Evolutionary conservation across 2,797 vertebrate species (phyloP), one percentile per base, ranked within the genome.

Genomic region (Ciconia nigra): DNA sequence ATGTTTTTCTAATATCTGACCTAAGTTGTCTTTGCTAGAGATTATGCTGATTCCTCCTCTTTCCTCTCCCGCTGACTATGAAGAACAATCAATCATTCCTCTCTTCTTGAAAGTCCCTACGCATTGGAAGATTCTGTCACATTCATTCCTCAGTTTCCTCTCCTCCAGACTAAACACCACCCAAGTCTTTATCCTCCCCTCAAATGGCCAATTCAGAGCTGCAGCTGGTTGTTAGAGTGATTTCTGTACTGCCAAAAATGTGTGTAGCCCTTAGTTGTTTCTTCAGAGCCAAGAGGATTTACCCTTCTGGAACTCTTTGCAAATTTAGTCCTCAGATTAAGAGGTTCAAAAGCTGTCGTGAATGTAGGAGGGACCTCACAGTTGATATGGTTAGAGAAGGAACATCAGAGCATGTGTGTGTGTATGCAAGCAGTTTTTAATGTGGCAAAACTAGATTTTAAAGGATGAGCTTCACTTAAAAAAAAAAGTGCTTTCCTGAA

Each of bases 151-250:
- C 62, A 88, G 91, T 90, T 95, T 97, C 91, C 92, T 95, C 91
- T 96, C 13, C 66, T 90, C 76, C 88, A 97, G 95, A 96, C 93
- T 94, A 96, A 97, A 95, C 89, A 96, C 86, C 76, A 88, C 42
- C 69, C 42, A 81, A 51, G 58, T 39, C 80, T 94, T 91, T 66
- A 84, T 86, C 44, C 58, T 91, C 9, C 17, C 33, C 35, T 90
- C 70, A 76, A 29, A 88, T 82, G 62, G 85, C 80, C 69, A 42
- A 69, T 78, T 90, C 66, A 90, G 84, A 94, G 31, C 49, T 92
- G 83, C 83, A 92, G 74, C 78, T 95, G 96, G 79, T 72, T 15
- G 8, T 83, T 77, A 41, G 54, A 78, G 82, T 0, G 6, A 76
- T 59, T 76, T 81, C 87, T 84, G 17, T 42, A 46, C 55, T 88